Conservation (phyloP, 1,140 invertebrate genomes). For the Neomicropteryx cornuta region DNA sequence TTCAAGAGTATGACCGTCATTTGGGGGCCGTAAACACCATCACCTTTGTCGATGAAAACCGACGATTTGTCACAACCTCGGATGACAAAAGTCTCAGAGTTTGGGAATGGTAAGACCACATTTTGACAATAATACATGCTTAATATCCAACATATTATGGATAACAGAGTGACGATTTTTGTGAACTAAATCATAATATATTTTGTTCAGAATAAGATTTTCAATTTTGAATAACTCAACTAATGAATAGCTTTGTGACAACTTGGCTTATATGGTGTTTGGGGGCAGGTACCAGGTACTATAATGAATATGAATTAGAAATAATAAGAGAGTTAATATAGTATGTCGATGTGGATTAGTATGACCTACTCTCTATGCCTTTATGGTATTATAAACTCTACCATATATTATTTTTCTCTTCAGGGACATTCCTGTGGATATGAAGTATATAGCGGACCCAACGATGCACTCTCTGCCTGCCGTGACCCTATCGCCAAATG, state of each 20-base stretch:
- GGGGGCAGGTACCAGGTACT: no score
- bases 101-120: constrained; percentile 95
- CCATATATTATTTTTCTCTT: no score
- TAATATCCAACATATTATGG: no score
- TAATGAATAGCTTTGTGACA: no score
- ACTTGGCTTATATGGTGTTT: no score
- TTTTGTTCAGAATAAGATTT: constrained; percentile 1
- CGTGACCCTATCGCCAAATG: constrained; percentile 88
- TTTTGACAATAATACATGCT: no score
- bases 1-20: constrained; percentile 98
- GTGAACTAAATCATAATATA: constrained; percentile 3
- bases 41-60: constrained; percentile 97
- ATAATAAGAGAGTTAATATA: no score
- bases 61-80: constrained; percentile 95
- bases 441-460: constrained; percentile 99
- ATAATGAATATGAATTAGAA: no score
- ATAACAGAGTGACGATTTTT: constrained; percentile 7
- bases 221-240: no score
- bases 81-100: constrained; percentile 98
- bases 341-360: no score
- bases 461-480: constrained; percentile 99
- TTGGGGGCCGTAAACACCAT: constrained; percentile 97
- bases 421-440: constrained; percentile 98
- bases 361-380: neutral
- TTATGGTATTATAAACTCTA: constrained; percentile 5